Evolutionary conservation across 2,113 vertebrate species (phyloP), one percentile per base, ranked within the genome.

Genomic region (Geothlypis trichas): DNA sequence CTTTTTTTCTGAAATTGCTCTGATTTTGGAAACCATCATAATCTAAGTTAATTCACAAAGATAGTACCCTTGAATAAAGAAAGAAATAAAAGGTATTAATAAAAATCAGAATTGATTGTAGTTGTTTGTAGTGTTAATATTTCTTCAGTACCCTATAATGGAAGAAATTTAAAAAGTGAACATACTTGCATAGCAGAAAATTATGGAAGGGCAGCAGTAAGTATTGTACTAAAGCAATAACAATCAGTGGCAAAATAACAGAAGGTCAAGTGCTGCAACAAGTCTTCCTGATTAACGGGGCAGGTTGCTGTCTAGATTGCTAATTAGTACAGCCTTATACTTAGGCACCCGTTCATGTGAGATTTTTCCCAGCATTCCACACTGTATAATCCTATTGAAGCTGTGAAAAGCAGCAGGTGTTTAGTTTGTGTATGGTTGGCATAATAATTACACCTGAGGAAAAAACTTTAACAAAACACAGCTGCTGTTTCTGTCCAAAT

Each of bases 331-430:
- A 77, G 67, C 33, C 30, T 80, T 54, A 33, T 55, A 55, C 66
- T 57, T 71, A 86, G 28, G 51, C 55, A 59, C 13, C 10, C 3
- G 13, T 91, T 96, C 72, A 37, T 74, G 35, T 74, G 77, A 59
- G 22, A 80, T 80, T 90, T 93, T 96, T 85, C 93, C 90, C 75
- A 87, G 47, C 47, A 67, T 91, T 91, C 82, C 78, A 27, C 52
- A 28, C 21, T 42, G 15, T 27, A 12, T 91, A 91, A 84, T 94
- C 49, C 73, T 92, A 5, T 33, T 89, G 89, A 94, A 85, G 16
- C 71, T 95, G 66, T 95, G 78, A 93, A 94, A 96, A 90, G 84
- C 78, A 93, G 77, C 78, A 94, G 87, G 84, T 95, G 78, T 79
- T 84, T 33, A 83, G 46, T 83, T 67, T 87, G 49, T 27, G 15